These are phyloP conservation scores for Ophion costatus DNA, from an alignment of 2,888 invertebrate species.

Conservation along the genomic window DNA sequence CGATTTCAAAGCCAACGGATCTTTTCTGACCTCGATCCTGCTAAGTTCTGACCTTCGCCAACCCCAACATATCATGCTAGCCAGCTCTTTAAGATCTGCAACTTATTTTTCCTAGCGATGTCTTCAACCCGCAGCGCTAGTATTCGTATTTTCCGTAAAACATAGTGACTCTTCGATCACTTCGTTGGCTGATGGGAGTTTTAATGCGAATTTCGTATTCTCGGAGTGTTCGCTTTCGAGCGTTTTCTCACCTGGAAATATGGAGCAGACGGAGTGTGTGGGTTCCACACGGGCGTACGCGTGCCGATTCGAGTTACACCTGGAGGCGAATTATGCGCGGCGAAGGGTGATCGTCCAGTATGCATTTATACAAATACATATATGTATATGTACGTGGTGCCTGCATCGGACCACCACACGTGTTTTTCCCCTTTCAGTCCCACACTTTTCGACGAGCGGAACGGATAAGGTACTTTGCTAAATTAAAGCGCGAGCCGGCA, in stretches of 20 bases:
- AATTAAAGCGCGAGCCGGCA: slow-evolving; percentile 77
- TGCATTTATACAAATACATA: not conserved
- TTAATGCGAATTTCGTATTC: slow-evolving; percentile 28
- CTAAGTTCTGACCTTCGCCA: not conserved
- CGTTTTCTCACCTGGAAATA: slow-evolving; percentile 52
- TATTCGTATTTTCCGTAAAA: not conserved
- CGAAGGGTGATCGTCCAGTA: slow-evolving; percentile 49
- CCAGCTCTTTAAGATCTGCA: not conserved
- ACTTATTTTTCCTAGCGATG: not conserved
- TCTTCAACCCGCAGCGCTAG: not conserved
- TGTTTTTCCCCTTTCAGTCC: slow-evolving; percentile 11
- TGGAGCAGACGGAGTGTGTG: slow-evolving; percentile 53
- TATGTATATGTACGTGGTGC: slow-evolving; percentile 15
- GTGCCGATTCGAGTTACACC: slow-evolving; percentile 67
- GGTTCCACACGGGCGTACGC: slow-evolving; percentile 68
- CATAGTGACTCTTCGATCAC: not conserved
- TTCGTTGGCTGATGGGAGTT: too few species aligned
- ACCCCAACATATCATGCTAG: not conserved
- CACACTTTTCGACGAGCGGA: slow-evolving; percentile 68
- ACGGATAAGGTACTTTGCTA: slow-evolving; percentile 76
- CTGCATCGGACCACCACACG: slow-evolving; percentile 49
- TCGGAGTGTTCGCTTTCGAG: slow-evolving; percentile 3
- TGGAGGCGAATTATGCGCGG: slow-evolving; percentile 61
- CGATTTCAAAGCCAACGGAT: not conserved
- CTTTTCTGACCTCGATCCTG: not conserved